Evolutionary conservation across 2,888 invertebrate species (phyloP).

Genomic region (Lithosia quadra): DNA sequence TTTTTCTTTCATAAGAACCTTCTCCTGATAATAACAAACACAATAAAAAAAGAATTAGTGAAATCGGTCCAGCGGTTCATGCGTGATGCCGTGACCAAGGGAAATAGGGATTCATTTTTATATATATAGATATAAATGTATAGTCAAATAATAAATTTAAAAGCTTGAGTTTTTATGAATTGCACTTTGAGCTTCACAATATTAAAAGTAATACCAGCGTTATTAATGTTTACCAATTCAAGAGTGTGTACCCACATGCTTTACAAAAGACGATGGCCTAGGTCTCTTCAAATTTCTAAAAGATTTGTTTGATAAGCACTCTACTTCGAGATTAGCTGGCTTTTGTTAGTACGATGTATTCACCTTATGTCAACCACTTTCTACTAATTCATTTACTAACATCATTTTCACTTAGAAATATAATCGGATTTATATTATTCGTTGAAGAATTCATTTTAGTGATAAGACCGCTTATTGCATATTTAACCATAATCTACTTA

Average conservation of each 20-base stretch:
- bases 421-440: background rate
- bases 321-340: background rate
- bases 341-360: background rate
- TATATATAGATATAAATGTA: too few relatives aligned
- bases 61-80: too few relatives aligned
- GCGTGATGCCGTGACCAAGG: too few relatives aligned
- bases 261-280: background rate
- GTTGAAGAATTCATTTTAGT: background rate
- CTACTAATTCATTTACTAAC: background rate
- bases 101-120: too few relatives aligned
- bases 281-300: background rate
- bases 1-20: too few relatives aligned
- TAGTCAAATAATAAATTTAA: background rate
- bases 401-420: background rate
- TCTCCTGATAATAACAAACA: too few relatives aligned
- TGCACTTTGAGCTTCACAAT: background rate
- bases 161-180: background rate
- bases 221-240: constrained; percentile 1
- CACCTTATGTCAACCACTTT: background rate
- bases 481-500: background rate
- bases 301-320: background rate
- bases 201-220: background rate
- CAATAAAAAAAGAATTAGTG: too few relatives aligned
- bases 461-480: background rate
- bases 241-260: background rate